Conservation (phyloP, 1,140 invertebrate genomes). For the Drosophila simulans region DNA sequence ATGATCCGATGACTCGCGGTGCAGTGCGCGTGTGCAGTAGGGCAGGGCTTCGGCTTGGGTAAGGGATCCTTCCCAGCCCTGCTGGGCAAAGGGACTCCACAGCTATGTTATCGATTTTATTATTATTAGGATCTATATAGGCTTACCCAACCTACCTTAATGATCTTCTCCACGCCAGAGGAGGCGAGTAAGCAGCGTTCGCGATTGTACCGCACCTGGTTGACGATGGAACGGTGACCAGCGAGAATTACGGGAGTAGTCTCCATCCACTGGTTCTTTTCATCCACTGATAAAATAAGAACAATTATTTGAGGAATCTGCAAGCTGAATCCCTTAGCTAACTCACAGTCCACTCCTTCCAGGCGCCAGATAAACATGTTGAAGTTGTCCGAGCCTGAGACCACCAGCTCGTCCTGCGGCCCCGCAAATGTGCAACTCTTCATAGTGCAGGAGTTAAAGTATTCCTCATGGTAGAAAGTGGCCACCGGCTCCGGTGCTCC, state of each 20-base stretch:
- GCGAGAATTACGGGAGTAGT: constrained; percentile 92
- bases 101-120: constrained; percentile 85
- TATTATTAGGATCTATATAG: not conserved
- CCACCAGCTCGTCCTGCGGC: constrained; percentile 93
- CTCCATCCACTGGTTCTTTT: constrained; percentile 86
- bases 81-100: constrained; percentile 91
- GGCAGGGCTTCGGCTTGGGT: constrained; percentile 86
- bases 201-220: constrained; percentile 96
- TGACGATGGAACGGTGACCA: constrained; percentile 97
- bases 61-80: constrained; percentile 86
- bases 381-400: constrained; percentile 97
- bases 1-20: constrained; percentile 93
- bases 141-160: constrained; percentile 88
- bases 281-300: constrained; percentile 62
- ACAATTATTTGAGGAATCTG: not conserved
- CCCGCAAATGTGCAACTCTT: constrained; percentile 98
- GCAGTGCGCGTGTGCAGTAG: constrained; percentile 91
- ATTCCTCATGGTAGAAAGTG: constrained; percentile 95
- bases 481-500: constrained; percentile 89
- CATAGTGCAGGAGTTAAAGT: constrained; percentile 98
- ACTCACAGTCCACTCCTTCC: constrained; percentile 86
- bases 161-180: constrained; percentile 97
- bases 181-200: constrained; percentile 94
- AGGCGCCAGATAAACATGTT: constrained; percentile 98
- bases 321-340: not conserved